Evolutionary conservation across 92 coral and sea anemone species (phyloP).

Genomic region (Montipora capitata): DNA sequence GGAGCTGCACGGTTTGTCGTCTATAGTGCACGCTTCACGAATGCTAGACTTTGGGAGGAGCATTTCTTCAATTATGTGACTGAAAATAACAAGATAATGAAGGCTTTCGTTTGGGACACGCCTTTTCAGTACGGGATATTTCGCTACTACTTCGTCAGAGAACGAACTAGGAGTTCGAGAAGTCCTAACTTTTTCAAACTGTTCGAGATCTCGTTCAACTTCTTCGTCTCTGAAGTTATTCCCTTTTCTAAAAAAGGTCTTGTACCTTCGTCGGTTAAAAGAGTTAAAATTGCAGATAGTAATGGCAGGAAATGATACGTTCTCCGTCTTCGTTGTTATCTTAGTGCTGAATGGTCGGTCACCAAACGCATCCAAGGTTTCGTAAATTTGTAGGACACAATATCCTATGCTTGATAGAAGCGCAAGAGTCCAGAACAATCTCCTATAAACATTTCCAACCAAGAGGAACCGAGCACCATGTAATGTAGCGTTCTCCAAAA

Average conservation of each 20-base stretch:
- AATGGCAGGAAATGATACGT: slow-evolving; percentile 24
- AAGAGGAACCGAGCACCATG: slow-evolving; percentile 60
- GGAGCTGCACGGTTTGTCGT: slow-evolving; percentile 18
- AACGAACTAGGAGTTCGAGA: background rate
- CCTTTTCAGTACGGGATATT: background rate
- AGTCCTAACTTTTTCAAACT: background rate
- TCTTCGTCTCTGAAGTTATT: background rate
- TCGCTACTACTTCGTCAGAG: background rate
- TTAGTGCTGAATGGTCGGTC: slow-evolving; percentile 42
- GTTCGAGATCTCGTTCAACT: background rate
- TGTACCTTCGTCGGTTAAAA: slow-evolving; percentile 27
- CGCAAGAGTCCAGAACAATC: slow-evolving; percentile 45
- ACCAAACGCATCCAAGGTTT: slow-evolving; percentile 10
- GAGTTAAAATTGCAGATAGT: slow-evolving; percentile 28
- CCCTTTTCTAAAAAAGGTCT: background rate
- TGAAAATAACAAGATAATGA: background rate
- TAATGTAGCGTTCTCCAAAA: slow-evolving; percentile 43
- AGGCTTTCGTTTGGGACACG: background rate
- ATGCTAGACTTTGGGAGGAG: slow-evolving; percentile 20
- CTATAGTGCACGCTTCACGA: background rate
- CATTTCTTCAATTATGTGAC: slow-evolving; percentile 55
- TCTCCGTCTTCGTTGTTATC: slow-evolving; percentile 1
- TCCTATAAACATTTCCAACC: slow-evolving; percentile 18
- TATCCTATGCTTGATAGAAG: background rate
- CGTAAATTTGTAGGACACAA: slow-evolving; percentile 21